Evolutionary conservation across 2,113 vertebrate species (phyloP).

Genomic region (Phaetusa simplex): DNA sequence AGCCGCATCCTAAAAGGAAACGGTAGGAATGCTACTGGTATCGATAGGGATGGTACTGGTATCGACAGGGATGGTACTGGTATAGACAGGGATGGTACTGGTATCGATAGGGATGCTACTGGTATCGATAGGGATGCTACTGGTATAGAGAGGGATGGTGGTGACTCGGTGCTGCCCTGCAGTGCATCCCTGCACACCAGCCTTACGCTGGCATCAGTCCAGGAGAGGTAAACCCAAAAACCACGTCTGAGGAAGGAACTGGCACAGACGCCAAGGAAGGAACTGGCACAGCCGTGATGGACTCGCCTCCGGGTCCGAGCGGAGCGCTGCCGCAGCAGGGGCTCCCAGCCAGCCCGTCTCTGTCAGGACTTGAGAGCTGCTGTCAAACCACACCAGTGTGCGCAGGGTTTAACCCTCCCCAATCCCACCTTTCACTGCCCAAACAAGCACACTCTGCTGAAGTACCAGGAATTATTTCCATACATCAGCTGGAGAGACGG

Average conservation of each 20-base stretch:
- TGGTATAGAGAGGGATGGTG: fast-evolving
- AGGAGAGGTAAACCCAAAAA: background rate
- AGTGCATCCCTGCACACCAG: background rate
- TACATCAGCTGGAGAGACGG: background rate
- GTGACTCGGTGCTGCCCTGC: background rate
- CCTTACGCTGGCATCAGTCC: background rate
- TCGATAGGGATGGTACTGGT: too few relatives aligned
- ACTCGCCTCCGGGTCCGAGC: fast-evolving
- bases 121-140: fast-evolving
- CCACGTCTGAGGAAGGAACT: background rate
- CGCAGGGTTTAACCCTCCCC: background rate
- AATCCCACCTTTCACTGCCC: background rate
- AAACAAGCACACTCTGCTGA: background rate
- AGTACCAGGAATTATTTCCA: conserved; percentile 35
- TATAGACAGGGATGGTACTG: fast-evolving
- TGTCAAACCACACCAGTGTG: background rate
- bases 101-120: background rate
- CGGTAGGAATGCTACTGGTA: fast-evolving
- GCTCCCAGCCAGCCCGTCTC: background rate
- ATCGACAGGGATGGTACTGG: background rate
- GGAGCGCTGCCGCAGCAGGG: background rate
- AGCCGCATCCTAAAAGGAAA: background rate
- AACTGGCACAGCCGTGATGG: background rate
- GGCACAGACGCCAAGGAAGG: background rate
- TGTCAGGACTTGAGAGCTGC: background rate